Conservation (phyloP, 2,113 vertebrate species). For the Menidia beryllina region DNA sequence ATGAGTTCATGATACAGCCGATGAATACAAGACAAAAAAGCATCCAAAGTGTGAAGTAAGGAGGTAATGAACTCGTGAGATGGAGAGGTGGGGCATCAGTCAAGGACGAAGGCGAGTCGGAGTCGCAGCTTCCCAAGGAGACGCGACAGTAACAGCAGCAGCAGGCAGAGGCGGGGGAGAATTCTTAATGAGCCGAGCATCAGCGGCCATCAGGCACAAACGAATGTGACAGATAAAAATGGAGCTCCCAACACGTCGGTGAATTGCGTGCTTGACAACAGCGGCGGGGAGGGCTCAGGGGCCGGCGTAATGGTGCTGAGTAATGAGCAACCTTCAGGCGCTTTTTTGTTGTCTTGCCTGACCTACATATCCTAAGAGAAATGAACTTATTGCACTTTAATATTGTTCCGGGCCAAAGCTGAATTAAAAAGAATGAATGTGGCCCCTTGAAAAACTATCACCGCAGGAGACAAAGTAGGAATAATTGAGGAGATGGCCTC, state of each 20-base stretch:
- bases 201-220: conserved; percentile 61
- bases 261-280: conserved; percentile 43
- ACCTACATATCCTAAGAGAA: conserved; percentile 26
- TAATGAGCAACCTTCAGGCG: conserved; percentile 60
- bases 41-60: background rate
- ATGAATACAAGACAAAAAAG: background rate
- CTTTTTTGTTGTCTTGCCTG: background rate
- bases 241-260: conserved; percentile 47
- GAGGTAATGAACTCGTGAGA: conserved; percentile 4
- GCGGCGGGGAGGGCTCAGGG: conserved; percentile 21
- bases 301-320: conserved; percentile 22
- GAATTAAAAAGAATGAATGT: conserved; percentile 23
- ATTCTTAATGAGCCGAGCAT: conserved; percentile 69
- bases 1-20: background rate
- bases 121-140: conserved; percentile 61
- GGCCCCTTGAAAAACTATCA: background rate
- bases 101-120: conserved; percentile 70
- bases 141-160: conserved; percentile 10
- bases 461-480: background rate
- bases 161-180: conserved; percentile 13
- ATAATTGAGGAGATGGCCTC: background rate
- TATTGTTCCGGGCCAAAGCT: conserved; percentile 3
- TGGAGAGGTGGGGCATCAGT: conserved; percentile 40
- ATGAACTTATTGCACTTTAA: conserved; percentile 28
- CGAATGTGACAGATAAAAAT: conserved; percentile 73